Evolutionary conservation across 2,797 vertebrate genomes (phyloP).

Genomic region (Anabacerthia variegaticeps): DNA sequence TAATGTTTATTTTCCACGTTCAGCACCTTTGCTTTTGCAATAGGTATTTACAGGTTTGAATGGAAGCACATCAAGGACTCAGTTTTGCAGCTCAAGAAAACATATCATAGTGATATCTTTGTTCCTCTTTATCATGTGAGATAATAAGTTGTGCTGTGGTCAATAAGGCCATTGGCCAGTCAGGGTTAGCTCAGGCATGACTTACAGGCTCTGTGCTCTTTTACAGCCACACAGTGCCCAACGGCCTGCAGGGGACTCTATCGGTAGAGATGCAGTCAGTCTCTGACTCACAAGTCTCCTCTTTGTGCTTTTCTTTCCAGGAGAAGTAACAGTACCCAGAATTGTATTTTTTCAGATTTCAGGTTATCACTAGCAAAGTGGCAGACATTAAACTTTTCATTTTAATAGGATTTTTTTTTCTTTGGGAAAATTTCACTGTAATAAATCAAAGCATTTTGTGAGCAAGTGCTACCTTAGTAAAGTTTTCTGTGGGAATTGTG

Average conservation of each 20-base stretch:
- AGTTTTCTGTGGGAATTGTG: not conserved
- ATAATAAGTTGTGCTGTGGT: not conserved
- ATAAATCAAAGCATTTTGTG: not conserved
- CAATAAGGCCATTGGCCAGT: not conserved
- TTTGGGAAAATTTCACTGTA: not conserved
- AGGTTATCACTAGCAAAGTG: not conserved
- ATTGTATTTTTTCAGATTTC: not conserved
- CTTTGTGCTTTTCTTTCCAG: not conserved
- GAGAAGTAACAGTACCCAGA: not conserved
- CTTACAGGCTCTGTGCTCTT: not conserved
- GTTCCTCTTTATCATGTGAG: not conserved
- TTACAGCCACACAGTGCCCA: rapidly evolving
- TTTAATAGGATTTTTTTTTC: not conserved
- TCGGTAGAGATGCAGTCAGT: not conserved
- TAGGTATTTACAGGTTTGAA: not conserved
- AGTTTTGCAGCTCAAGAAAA: not conserved
- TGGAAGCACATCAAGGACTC: not conserved
- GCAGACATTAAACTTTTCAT: not conserved
- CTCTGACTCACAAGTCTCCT: not conserved
- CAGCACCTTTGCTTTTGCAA: conserved; percentile 36
- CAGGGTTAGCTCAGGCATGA: not conserved
- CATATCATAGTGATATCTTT: not conserved
- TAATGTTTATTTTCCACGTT: not conserved
- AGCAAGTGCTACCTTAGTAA: not conserved
- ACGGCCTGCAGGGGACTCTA: not conserved